Evolutionary conservation across 2,888 invertebrate species (phyloP), one percentile per base, ranked within the genome.

Genomic region (Meghimatium bilineatum): DNA sequence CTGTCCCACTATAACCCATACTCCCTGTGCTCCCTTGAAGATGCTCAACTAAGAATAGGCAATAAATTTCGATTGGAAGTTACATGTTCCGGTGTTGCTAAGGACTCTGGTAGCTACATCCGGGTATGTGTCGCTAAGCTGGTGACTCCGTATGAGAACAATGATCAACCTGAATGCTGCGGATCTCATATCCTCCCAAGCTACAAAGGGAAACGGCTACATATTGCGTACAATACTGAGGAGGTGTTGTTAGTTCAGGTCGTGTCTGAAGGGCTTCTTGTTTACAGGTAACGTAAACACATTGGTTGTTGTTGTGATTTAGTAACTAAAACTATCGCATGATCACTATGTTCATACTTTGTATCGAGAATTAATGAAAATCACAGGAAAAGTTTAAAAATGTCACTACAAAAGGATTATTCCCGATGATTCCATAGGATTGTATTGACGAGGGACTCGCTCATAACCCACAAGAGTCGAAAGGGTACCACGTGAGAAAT

Each of bases 1-100:
- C 44, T 72, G n/a, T n/a, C n/a, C 1, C 72, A 72, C 44, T 72
- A 44, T 49, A 72, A 72, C n/a, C 72, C 72, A 1, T 72, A 44
- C 1, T 44, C 72, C 14, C 49, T 72, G 29, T 72, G 72, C 29
- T 72, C 44, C 17, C 72, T 72, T 38, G 72, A 72, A n/a, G 49
- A 72, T 26, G 12, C 44, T 12, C 29, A 8, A n/a, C n/a, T 72
- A 3, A 26, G n/a, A 8, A 44, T 49, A 6, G 49, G 72, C 34
- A 12, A 1, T n/a, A 29, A 49, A 2, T 72, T 72, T 36, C 5
- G 44, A 29, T 72, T 72, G 29, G 49, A 49, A n/a, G 72, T 49
- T 26, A 17, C 34, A 8, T 26, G 49, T 44, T 72, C 72, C 26
- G n/a, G n/a, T n/a, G 1, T 5, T 3, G 17, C 6, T 8, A 29